Base-by-base conservation (phyloP, 1,140 invertebrate genomes). In the Uloborus diversus region DNA sequence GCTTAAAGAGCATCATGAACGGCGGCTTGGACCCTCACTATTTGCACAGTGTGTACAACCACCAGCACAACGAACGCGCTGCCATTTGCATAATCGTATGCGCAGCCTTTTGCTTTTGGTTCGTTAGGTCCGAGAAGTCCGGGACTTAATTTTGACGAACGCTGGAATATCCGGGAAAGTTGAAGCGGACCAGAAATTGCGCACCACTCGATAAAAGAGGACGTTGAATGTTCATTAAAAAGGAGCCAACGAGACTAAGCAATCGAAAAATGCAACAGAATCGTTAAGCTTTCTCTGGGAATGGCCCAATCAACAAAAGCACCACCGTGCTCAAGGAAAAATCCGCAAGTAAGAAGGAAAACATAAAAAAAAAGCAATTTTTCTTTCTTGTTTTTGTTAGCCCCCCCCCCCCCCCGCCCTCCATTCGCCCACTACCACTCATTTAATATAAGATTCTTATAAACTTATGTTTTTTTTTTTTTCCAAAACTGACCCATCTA, bases 261-360 rank as follows among this genome's bases (percentile, higher is more conserved):
- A 59, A 73, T 73, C 71, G 37, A 75, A 75, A 75, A 75, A 75
- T 75, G 71, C 57, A 64, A 64, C 71, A 64, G 71, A 75, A 64
- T 75, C 71, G 71, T 75, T 75, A 71, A 71, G n/a, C 68, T 30
- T 71, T 69, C 47, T 37, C 17, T 20, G 61, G 37, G 56, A 42
- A 33, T 61, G 57, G 59, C 51, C 59, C 57, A 75, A 75, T 64
- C 71, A 75, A 75, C 71, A 75, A 25, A 35, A 64, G n/a, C n/a
- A n/a, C n/a, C n/a, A n/a, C n/a, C n/a, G n/a, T n/a, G n/a, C n/a
- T n/a, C n/a, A n/a, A n/a, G n/a, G n/a, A n/a, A n/a, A n/a, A n/a
- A n/a, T n/a, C n/a, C n/a, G 57, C 57, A 53, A 75, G 30, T 71
- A 59, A 71, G 33, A 59, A 33, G 4, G 51, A 33, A 28, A 27